Percentiles rank a stretch among this genome's conserved stretches.
Conservation (phyloP, 1,140 invertebrate species). For the Vollenhovia emeryi region DNA sequence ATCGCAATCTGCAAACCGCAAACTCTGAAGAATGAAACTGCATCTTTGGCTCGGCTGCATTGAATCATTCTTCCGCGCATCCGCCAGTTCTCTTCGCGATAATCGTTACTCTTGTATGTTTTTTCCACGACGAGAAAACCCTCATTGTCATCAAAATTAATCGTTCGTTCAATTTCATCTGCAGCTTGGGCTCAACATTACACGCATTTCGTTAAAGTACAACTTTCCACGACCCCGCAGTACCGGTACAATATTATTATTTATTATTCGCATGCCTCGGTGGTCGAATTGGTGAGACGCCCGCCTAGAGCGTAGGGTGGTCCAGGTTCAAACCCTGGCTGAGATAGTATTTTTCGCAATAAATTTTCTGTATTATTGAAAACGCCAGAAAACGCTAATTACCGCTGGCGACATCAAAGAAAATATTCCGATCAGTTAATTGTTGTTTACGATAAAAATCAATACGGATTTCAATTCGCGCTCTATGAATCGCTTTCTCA, state of each 20-base stretch:
- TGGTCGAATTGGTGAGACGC: too few relatives aligned
- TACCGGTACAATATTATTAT: too few relatives aligned
- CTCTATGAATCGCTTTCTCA: background rate
- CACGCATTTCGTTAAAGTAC: background rate
- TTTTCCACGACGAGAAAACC: background rate
- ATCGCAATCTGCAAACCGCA: constrained; percentile 17
- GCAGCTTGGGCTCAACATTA: background rate
- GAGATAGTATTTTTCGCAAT: too few relatives aligned
- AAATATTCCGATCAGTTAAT: too few relatives aligned
- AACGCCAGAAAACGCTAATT: too few relatives aligned
- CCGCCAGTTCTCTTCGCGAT: background rate
- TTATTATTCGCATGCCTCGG: too few relatives aligned
- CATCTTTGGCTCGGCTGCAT: background rate
- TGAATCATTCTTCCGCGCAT: background rate
- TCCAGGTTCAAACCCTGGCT: too few relatives aligned
- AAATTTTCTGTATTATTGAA: too few relatives aligned
- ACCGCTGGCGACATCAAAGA: too few relatives aligned
- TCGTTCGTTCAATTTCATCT: background rate
- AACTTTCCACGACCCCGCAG: background rate
- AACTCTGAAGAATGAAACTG: constrained; percentile 6
- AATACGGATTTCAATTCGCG: background rate
- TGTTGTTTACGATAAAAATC: background rate
- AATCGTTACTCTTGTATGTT: constrained; percentile 4
- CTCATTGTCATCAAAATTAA: background rate
- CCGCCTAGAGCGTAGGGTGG: too few relatives aligned